Evolutionary conservation across 1,140 invertebrate genomes (phyloP).

Genomic region (Charaxes varanes): DNA sequence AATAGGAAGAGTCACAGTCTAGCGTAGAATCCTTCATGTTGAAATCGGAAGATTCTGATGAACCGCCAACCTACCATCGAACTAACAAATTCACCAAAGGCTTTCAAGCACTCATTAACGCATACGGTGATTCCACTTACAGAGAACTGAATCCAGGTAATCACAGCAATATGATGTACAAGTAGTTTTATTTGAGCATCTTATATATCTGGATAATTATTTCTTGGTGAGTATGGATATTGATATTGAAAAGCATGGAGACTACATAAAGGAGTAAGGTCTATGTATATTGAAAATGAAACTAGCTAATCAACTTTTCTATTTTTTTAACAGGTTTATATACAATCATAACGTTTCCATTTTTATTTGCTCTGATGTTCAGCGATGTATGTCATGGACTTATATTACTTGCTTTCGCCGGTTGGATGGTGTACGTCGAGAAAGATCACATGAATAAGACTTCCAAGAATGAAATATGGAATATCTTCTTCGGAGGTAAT

Average conservation of each 20-base stretch:
- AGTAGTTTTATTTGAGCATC: too few relatives aligned
- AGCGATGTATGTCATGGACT: constrained; percentile 82
- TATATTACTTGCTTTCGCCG: constrained; percentile 75
- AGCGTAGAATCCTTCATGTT: constrained; percentile 94
- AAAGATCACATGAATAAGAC: constrained; percentile 61
- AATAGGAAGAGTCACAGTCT: constrained; percentile 85
- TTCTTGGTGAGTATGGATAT: too few relatives aligned
- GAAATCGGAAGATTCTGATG: constrained; percentile 78
- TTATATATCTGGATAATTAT: too few relatives aligned
- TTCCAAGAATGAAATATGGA: constrained; percentile 81
- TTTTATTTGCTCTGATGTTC: constrained; percentile 85
- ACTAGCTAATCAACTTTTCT: too few relatives aligned
- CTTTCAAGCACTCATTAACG: constrained; percentile 87
- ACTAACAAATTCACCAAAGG: constrained; percentile 87
- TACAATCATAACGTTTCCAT: constrained; percentile 83
- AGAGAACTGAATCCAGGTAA: constrained; percentile 84
- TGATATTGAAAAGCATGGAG: too few relatives aligned
- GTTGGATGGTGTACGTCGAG: constrained; percentile 79
- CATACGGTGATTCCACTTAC: constrained; percentile 83
- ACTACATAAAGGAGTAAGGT: too few relatives aligned
- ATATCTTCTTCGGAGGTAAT: constrained; percentile 87
- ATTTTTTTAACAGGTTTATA: constrained; percentile 61
- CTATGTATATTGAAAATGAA: too few relatives aligned
- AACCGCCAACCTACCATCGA: constrained; percentile 85
- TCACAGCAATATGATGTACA: too few relatives aligned